Conservation (phyloP, 2,113 vertebrate genomes). For the Columbina picui region DNA sequence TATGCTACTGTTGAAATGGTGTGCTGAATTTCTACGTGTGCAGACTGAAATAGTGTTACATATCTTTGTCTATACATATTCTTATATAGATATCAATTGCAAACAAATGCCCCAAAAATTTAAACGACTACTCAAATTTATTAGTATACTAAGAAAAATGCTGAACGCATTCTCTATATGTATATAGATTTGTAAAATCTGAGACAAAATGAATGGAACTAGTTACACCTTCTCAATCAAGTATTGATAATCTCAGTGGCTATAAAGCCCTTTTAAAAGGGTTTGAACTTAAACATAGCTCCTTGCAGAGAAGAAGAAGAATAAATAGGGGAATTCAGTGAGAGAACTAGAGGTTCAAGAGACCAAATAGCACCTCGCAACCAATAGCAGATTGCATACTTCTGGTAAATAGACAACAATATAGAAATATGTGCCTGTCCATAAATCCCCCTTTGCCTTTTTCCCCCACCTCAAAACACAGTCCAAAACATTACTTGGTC, state of each 20-base stretch:
- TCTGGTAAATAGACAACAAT: not conserved
- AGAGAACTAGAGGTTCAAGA: not conserved
- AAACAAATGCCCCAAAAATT: not conserved
- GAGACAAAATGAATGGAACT: not conserved
- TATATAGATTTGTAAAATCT: not conserved
- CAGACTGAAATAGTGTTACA: not conserved
- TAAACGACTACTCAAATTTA: not conserved
- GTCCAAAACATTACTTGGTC: not conserved
- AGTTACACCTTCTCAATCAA: not conserved
- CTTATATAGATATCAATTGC: not conserved
- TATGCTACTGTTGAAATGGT: not conserved
- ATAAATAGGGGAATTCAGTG: not conserved
- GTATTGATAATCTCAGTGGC: not conserved
- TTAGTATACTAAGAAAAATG: not conserved
- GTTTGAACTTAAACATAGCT: not conserved
- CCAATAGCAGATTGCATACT: not conserved
- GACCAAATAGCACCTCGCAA: not conserved
- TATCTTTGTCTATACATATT: not conserved
- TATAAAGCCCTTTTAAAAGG: not conserved
- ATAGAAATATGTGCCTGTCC: not conserved
- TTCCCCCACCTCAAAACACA: not conserved
- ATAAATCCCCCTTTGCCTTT: not conserved
- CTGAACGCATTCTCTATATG: not conserved
- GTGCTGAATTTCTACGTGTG: not conserved
- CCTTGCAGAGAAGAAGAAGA: not conserved